Conservation (phyloP, 1,140 invertebrate species). For the Scylla paramamosain region DNA sequence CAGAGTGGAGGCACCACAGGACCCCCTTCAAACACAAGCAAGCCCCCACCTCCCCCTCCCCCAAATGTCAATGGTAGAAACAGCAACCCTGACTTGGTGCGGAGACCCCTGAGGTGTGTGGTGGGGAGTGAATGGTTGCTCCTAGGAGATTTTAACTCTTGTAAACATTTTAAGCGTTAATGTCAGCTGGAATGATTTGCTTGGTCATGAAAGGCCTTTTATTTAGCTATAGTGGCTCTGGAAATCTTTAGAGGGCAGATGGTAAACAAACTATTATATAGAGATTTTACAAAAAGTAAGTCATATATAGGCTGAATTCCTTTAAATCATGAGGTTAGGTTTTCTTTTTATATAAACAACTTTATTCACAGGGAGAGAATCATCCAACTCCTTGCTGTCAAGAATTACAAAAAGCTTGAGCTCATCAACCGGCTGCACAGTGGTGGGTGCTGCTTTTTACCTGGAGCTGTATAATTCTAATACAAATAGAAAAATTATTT, state of each 20-base stretch:
- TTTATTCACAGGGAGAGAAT: slow-evolving; percentile 88
- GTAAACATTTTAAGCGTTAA: no score
- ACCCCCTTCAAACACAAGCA: slow-evolving; percentile 6
- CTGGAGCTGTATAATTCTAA: background rate
- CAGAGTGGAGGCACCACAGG: background rate
- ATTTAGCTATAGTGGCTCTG: no score
- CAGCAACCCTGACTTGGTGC: slow-evolving; percentile 56
- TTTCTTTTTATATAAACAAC: no score
- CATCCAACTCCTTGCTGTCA: slow-evolving; percentile 94
- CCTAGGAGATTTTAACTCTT: background rate
- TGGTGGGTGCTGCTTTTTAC: slow-evolving; percentile 83
- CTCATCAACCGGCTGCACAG: slow-evolving; percentile 88
- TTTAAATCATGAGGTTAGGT: no score
- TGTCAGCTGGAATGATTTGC: no score
- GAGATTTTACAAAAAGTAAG: no score
- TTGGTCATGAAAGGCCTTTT: no score
- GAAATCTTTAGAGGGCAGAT: no score
- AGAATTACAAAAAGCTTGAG: slow-evolving; percentile 96
- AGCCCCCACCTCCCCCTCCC: slow-evolving; percentile 61
- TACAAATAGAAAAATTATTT: no score
- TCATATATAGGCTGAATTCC: no score
- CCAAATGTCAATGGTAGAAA: slow-evolving; percentile 52
- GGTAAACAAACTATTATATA: no score
- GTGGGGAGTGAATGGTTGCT: no score
- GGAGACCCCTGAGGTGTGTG: slow-evolving; percentile 62